Evolutionary conservation across 2,797 vertebrate genomes (phyloP).

Genomic region (Clarias laeviceps): DNA sequence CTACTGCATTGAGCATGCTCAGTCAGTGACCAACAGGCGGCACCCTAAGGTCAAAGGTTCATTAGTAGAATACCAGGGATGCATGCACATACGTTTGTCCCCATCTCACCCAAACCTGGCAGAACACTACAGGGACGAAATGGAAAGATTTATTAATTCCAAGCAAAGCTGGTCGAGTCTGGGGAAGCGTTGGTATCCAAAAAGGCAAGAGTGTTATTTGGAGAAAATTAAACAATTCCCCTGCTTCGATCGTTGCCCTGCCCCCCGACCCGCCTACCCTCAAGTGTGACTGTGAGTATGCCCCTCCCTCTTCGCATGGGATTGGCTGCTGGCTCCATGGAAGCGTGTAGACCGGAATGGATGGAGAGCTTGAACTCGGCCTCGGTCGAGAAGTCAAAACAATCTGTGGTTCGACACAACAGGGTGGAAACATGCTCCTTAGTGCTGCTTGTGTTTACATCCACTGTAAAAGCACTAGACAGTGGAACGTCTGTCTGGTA

Average conservation of each 20-base stretch:
- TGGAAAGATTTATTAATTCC: constrained; percentile 56
- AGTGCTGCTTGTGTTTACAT: constrained; percentile 57
- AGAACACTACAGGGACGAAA: constrained; percentile 55
- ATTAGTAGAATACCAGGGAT: constrained; percentile 65
- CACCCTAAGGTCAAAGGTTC: constrained; percentile 52
- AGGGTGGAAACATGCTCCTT: constrained; percentile 83
- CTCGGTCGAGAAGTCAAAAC: constrained; percentile 98
- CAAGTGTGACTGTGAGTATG: constrained; percentile 90
- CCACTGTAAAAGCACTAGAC: constrained; percentile 1
- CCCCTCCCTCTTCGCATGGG: constrained; percentile 87
- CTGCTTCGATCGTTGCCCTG: constrained; percentile 75
- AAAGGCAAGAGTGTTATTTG: constrained; percentile 61
- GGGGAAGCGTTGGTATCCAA: constrained; percentile 72
- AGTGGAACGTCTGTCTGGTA: constrained; percentile 3
- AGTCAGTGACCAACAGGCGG: constrained; percentile 68
- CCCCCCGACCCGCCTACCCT: constrained; percentile 94
- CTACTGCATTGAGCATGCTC: constrained; percentile 63
- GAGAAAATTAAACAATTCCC: constrained; percentile 37
- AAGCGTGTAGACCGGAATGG: constrained; percentile 87
- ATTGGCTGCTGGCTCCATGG: constrained; percentile 86
- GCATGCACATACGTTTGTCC: constrained; percentile 74
- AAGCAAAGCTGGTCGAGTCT: constrained; percentile 79
- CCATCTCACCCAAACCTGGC: constrained; percentile 70
- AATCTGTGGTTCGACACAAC: constrained; percentile 99
- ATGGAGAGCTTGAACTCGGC: constrained; percentile 90